Evolutionary conservation across 2,888 invertebrate genomes (phyloP).

Genomic region (Leucophenga maculata): DNA sequence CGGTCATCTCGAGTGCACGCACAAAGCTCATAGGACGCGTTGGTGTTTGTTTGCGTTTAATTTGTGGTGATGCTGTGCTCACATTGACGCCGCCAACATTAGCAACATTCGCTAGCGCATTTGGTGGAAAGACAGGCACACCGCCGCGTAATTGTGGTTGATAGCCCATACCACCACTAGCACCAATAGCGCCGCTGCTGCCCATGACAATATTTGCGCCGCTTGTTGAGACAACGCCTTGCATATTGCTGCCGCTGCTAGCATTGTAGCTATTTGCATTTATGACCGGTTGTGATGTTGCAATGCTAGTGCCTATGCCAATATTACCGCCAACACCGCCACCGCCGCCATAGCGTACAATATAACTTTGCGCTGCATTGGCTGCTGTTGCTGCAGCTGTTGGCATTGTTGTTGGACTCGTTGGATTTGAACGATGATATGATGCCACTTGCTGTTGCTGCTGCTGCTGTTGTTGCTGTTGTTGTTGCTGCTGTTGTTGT

Average conservation of each 20-base stretch:
- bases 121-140: constrained; percentile 79
- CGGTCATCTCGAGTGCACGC: constrained; percentile 90
- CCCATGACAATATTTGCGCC: too few species aligned
- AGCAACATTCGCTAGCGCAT: constrained; percentile 60
- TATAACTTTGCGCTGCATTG: constrained; percentile 65
- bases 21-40: constrained; percentile 89
- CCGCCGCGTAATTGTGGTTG: constrained; percentile 79
- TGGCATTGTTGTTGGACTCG: constrained; percentile 79
- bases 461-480: constrained; percentile 59
- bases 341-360: constrained; percentile 64
- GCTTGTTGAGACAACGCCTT: too few species aligned
- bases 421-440: constrained; percentile 81
- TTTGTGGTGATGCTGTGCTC: constrained; percentile 74
- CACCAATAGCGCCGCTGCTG: constrained; percentile 25
- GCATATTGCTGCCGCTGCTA: constrained; percentile 42
- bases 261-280: constrained; percentile 15
- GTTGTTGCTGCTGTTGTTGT: constrained; percentile 61
- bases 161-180: constrained; percentile 69
- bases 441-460: constrained; percentile 70
- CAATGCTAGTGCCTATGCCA: constrained; percentile 27
- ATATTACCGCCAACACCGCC: constrained; percentile 41
- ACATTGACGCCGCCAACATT: constrained; percentile 43
- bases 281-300: constrained; percentile 3
- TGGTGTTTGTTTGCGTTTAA: constrained; percentile 75
- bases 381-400: constrained; percentile 56